Conservation (phyloP, 1,140 invertebrate genomes). For the Coboldia fuscipes region DNA sequence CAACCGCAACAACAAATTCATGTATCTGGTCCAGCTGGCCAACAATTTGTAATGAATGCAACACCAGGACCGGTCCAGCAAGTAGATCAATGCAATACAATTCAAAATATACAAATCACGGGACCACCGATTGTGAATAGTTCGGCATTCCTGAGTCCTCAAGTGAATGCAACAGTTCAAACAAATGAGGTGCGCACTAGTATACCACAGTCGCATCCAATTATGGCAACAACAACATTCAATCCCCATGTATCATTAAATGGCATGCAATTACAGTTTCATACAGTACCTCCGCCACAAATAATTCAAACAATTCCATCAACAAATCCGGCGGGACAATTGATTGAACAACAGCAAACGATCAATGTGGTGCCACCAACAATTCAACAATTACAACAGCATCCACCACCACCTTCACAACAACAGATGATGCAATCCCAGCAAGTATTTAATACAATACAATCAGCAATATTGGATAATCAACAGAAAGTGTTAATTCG, state of each 20-base stretch:
- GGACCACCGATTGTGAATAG: not conserved
- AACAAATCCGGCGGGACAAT: not conserved
- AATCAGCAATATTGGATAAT: not conserved
- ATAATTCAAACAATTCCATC: not conserved
- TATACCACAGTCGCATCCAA: not conserved
- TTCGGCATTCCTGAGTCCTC: not conserved
- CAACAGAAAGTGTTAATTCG: not conserved
- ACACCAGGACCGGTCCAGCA: not conserved
- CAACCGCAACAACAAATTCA: slow-evolving; percentile 2
- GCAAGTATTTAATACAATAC: no score
- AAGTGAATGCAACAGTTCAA: not conserved
- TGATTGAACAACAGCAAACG: not conserved
- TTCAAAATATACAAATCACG: slow-evolving; percentile 2
- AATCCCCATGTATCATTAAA: not conserved
- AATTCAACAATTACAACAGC: not conserved
- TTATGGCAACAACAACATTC: not conserved
- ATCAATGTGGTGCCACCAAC: not conserved
- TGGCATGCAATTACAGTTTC: not conserved
- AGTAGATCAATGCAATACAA: not conserved
- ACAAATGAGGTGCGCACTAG: not conserved
- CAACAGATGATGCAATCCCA: no score
- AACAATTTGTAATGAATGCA: slow-evolving; percentile 4
- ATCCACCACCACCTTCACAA: no score
- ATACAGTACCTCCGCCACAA: not conserved
- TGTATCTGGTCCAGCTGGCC: slow-evolving; percentile 1